A percentile compares a stretch with the other conserved stretches of the same genome.
These are phyloP conservation scores for Forpus xanthops DNA, from an alignment of 2,797 vertebrate species.

Conservation along the genomic window DNA sequence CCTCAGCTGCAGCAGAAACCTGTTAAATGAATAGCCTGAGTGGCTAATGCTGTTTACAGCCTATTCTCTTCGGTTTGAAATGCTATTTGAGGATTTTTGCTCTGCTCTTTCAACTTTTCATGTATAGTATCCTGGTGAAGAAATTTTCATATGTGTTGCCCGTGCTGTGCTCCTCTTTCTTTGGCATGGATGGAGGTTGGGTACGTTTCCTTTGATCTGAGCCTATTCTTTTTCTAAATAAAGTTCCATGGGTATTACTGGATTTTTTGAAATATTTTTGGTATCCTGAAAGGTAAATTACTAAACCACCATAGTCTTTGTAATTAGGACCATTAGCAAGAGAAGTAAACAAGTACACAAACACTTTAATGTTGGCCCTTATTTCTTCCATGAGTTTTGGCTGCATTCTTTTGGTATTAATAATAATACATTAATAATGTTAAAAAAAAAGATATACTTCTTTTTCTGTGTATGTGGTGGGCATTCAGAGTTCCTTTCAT, in stretches of 20 bases:
- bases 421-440: not conserved
- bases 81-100: not conserved
- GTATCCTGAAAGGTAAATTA: not conserved
- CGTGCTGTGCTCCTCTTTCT: not conserved
- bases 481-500: not conserved
- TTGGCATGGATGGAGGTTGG: not conserved
- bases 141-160: fast-evolving
- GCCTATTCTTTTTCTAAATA: not conserved
- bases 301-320: not conserved
- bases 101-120: not conserved
- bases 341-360: not conserved
- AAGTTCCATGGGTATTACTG: not conserved
- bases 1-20: not conserved
- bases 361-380: not conserved
- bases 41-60: not conserved
- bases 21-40: not conserved
- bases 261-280: not conserved
- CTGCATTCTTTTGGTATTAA: not conserved
- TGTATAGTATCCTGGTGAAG: not conserved
- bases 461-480: not conserved
- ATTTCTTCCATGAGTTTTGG: not conserved
- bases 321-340: not conserved
- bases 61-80: not conserved
- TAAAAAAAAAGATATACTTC: not conserved
- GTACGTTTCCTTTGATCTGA: not conserved